Conservation (phyloP, 2,113 vertebrate species). For the Bos javanicus region DNA sequence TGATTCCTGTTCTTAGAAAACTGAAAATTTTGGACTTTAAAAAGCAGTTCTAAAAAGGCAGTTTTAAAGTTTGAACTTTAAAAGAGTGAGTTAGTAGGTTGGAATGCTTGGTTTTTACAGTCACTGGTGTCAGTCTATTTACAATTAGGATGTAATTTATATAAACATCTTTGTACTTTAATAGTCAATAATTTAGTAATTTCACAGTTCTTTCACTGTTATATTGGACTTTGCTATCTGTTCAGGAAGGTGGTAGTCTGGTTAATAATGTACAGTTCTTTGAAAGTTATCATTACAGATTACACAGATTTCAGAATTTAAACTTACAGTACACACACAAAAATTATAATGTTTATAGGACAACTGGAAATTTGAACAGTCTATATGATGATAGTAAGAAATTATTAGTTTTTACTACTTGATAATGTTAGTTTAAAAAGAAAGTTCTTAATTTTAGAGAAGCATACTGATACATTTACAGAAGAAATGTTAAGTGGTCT, state of each 20-base stretch:
- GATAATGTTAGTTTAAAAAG: constrained; percentile 2
- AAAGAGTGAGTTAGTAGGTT: constrained; percentile 1
- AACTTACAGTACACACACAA: neutral
- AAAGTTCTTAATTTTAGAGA: constrained; percentile 7
- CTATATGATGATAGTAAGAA: neutral
- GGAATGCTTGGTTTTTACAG: constrained; percentile 4
- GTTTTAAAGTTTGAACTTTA: neutral
- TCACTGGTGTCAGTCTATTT: neutral
- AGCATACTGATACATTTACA: neutral
- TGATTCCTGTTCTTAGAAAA: constrained; percentile 13
- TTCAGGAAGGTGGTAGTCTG: constrained; percentile 1
- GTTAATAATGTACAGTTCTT: neutral
- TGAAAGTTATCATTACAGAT: neutral
- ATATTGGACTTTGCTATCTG: neutral
- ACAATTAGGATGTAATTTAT: constrained; percentile 19
- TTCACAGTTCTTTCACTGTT: constrained; percentile 5
- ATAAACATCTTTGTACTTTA: constrained; percentile 19
- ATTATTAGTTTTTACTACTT: constrained; percentile 7
- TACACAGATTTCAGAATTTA: constrained; percentile 26
- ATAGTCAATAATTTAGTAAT: neutral
- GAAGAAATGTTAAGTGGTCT: neutral
- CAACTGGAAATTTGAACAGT: neutral
- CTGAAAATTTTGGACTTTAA: neutral
- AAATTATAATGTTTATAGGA: neutral
- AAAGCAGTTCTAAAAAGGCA: neutral